Evolutionary conservation across 2,888 invertebrate species (phyloP).

Genomic region (Pachliopta kotzebuea): DNA sequence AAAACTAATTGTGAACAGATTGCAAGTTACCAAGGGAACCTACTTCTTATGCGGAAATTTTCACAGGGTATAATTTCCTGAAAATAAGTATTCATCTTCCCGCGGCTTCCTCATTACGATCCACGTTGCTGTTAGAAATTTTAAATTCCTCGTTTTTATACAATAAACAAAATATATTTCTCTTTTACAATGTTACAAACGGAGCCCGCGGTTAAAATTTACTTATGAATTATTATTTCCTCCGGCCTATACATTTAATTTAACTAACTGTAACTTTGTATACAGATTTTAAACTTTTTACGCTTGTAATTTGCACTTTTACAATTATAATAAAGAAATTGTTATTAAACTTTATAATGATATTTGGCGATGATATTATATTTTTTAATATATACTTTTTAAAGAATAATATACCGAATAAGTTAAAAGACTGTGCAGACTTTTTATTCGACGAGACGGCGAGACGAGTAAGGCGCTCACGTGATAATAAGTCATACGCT

Average conservation of each 20-base stretch:
- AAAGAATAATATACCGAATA: no score
- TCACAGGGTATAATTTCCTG: constrained; percentile 27
- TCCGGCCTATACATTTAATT: neutral
- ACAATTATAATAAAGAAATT: no score
- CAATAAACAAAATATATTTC: neutral
- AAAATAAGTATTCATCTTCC: constrained; percentile 25
- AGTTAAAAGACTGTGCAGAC: no score
- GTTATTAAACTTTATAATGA: no score
- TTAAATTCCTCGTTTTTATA: constrained; percentile 9
- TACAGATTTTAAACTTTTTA: neutral
- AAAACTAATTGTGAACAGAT: constrained; percentile 3
- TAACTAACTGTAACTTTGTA: neutral
- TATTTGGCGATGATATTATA: no score
- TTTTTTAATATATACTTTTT: no score
- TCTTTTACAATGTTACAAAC: neutral
- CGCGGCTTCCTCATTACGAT: constrained; percentile 23
- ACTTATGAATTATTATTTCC: neutral
- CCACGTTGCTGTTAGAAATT: constrained; percentile 13
- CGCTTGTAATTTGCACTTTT: no score
- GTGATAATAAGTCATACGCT: no score
- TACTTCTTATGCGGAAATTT: constrained; percentile 26
- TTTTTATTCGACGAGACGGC: no score
- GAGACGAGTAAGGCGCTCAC: no score
- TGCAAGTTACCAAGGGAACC: constrained; percentile 3
- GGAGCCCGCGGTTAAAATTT: neutral